phyloP scores from a whole-genome alignment of 2,113 vertebrate genomes.

The Neogale vison region DNA sequence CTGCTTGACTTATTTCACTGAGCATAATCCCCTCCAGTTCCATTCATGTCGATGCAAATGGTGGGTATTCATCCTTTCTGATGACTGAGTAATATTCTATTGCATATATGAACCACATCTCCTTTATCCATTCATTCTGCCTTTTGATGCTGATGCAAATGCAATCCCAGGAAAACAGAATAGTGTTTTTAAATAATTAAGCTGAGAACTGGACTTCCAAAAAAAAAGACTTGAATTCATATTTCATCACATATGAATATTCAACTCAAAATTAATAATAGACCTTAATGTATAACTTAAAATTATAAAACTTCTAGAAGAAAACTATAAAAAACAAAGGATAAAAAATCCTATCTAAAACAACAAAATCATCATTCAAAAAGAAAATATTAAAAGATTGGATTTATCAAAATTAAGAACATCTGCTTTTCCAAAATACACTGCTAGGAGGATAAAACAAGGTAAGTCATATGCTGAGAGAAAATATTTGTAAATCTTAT shows the following conservation, averaged over 20 bases:
- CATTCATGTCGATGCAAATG: no score
- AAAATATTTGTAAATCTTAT: background rate
- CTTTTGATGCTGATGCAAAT: background rate
- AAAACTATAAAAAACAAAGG: background rate
- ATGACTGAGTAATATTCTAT: no score
- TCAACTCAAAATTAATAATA: background rate
- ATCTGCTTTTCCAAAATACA: background rate
- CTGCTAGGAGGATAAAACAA: background rate
- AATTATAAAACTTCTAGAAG: background rate
- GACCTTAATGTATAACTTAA: background rate
- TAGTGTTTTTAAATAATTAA: background rate
- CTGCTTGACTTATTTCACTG: no score
- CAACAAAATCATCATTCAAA: background rate
- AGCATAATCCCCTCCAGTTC: no score
- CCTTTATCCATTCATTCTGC: no score
- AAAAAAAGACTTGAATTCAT: background rate
- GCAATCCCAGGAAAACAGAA: background rate
- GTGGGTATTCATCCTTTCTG: no score
- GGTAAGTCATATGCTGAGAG: background rate
- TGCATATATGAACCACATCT: no score
- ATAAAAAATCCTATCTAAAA: background rate
- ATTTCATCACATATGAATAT: background rate
- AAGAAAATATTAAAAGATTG: background rate
- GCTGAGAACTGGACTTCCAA: background rate
- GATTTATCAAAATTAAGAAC: background rate